Evolutionary conservation across 2,888 invertebrate species (phyloP).

Genomic region (Drosophila merina): DNA sequence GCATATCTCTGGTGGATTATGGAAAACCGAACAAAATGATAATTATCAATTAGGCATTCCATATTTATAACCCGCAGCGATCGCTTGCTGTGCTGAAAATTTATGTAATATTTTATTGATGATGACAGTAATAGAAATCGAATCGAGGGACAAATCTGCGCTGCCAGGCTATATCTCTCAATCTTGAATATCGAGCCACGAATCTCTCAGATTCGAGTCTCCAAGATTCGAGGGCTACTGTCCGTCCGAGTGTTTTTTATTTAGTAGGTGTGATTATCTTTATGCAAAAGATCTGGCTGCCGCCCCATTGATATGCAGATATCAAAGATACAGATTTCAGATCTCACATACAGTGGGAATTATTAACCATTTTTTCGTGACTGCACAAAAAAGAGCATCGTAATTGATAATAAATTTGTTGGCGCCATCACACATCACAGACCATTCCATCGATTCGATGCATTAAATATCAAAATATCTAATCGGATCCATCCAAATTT

Average conservation of each 20-base stretch:
- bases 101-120: conserved; percentile 76
- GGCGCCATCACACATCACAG: conserved; percentile 14
- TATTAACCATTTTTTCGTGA: background rate
- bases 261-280: conserved; percentile 79
- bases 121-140: conserved; percentile 73
- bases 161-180: conserved; percentile 6
- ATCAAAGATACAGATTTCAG: background rate
- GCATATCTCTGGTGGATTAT: conserved; percentile 29
- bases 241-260: conserved; percentile 51
- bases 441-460: conserved; percentile 6
- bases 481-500: conserved; percentile 20
- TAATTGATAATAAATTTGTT: conserved; percentile 49
- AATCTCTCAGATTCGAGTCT: background rate
- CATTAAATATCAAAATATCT: conserved; percentile 16
- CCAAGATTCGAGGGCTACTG: conserved; percentile 34
- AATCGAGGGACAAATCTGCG: conserved; percentile 64
- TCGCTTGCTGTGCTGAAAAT: conserved; percentile 55
- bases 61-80: conserved; percentile 55
- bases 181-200: background rate
- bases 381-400: conserved; percentile 8
- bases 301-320: conserved; percentile 61
- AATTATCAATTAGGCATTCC: conserved; percentile 80
- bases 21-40: conserved; percentile 64
- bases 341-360: conserved; percentile 11
- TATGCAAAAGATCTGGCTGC: conserved; percentile 66